A percentile compares a stretch with the other conserved stretches of the same genome.
phyloP scores from a whole-genome alignment of 1,140 invertebrate species.

The Zaprionus davidi region DNA sequence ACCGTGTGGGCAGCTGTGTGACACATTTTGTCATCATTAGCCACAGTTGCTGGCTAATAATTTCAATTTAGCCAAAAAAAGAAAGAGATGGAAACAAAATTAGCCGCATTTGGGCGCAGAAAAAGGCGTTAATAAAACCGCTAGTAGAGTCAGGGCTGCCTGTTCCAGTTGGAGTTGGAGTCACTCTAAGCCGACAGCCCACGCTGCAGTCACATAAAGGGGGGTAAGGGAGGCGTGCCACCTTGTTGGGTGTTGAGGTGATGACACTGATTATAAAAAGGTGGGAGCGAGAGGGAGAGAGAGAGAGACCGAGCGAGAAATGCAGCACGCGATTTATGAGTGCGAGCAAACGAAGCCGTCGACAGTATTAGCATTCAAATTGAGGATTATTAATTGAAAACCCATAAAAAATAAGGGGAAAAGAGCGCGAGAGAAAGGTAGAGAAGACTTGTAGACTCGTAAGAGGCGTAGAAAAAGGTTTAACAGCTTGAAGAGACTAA shows the following conservation, averaged over 20 bases:
- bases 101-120: constrained; percentile 55
- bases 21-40: constrained; percentile 84
- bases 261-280: constrained; percentile 78
- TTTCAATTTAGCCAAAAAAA: constrained; percentile 76
- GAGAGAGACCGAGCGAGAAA: background rate
- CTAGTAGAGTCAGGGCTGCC: constrained; percentile 35
- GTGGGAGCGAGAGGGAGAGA: background rate
- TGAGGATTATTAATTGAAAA: constrained; percentile 26
- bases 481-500: background rate
- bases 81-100: constrained; percentile 39
- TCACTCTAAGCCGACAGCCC: constrained; percentile 60
- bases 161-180: background rate
- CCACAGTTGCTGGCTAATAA: constrained; percentile 81
- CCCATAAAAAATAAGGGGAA: background rate
- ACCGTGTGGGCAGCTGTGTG: constrained; percentile 73
- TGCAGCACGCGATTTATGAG: constrained; percentile 43
- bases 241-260: constrained; percentile 62
- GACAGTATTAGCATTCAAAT: constrained; percentile 11
- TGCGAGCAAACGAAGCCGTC: background rate
- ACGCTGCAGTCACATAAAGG: constrained; percentile 39
- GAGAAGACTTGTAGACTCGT: background rate
- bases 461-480: background rate
- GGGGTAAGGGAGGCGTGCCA: constrained; percentile 30
- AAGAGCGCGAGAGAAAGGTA: background rate
- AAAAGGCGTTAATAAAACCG: constrained; percentile 71